phyloP scores from a whole-genome alignment of 2,888 invertebrate genomes.

The Onthophagus sagittarius region DNA sequence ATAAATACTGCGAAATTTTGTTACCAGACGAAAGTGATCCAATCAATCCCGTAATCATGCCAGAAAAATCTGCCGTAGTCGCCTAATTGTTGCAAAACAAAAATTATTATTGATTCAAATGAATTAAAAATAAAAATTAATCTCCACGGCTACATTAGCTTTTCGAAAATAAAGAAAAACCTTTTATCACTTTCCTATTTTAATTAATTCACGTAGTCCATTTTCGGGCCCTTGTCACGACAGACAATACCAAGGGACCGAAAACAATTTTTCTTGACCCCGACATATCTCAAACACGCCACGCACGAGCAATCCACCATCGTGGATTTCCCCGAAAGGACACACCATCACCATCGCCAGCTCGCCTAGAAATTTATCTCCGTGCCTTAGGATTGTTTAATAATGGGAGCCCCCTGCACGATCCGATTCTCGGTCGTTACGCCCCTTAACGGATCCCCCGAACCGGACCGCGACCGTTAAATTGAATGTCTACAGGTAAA shows the following conservation, averaged over 20 bases:
- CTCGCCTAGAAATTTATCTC: not conserved
- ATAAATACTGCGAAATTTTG: not conserved
- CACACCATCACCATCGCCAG: not conserved
- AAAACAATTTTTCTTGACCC: not conserved
- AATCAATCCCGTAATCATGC: too few species aligned
- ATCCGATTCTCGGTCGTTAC: not conserved
- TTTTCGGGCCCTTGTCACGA: not conserved
- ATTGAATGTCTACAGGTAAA: slow-evolving; percentile 28
- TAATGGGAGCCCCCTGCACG: not conserved
- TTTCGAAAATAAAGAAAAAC: too few species aligned
- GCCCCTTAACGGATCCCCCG: not conserved
- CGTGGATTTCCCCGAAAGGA: not conserved
- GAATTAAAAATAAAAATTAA: too few species aligned
- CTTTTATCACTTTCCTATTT: not conserved
- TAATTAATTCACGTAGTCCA: not conserved
- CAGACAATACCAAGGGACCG: not conserved
- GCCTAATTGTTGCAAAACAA: too few species aligned
- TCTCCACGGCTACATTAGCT: too few species aligned
- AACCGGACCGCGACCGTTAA: not conserved
- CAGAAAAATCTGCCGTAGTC: too few species aligned
- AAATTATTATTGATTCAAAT: too few species aligned
- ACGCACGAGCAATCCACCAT: not conserved
- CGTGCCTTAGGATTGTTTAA: not conserved
- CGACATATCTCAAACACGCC: not conserved
- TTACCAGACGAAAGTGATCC: not conserved